These are phyloP conservation scores for Protobothrops mucrosquamatus DNA, from an alignment of 2,113 vertebrate species.

Conservation along the genomic window DNA sequence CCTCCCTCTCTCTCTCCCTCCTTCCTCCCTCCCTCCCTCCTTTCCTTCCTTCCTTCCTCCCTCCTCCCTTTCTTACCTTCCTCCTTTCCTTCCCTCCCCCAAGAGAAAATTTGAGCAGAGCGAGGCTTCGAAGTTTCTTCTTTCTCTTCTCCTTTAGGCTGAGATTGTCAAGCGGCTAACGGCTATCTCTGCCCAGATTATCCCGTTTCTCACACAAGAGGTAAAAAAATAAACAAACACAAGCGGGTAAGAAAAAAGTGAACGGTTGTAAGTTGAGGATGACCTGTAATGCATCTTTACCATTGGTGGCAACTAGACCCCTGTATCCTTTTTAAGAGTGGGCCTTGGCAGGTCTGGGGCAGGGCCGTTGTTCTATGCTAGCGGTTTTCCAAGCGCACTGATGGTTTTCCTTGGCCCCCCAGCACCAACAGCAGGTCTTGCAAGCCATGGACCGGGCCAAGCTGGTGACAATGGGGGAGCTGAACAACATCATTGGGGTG, in stretches of 20 bases:
- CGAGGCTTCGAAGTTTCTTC: neutral
- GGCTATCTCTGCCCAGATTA: conserved; percentile 89
- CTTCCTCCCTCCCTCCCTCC: neutral
- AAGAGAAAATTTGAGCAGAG: neutral
- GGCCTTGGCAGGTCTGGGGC: neutral
- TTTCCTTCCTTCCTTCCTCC: conserved; percentile 36
- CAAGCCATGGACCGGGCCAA: conserved; percentile 92
- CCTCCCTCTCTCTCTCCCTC: conserved; percentile 38
- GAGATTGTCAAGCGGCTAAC: conserved; percentile 94
- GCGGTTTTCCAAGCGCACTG: too few species aligned
- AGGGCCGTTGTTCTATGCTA: accelerated
- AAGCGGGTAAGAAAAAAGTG: neutral
- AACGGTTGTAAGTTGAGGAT: neutral
- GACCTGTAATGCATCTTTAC: too few species aligned
- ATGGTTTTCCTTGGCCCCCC: neutral
- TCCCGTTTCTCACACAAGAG: conserved; percentile 93
- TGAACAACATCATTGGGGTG: conserved; percentile 92
- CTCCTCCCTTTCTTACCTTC: neutral
- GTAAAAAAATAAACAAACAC: conserved; percentile 58
- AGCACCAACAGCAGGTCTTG: conserved; percentile 95
- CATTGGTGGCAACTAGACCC: neutral
- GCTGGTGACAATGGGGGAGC: conserved; percentile 90
- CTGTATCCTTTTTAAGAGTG: neutral
- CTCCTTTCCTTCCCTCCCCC: neutral
- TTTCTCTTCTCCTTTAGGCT: conserved; percentile 69